Percentiles rank a stretch among this genome's conserved stretches.
phyloP scores from a whole-genome alignment of 2,888 invertebrate genomes.

The Heliconius hortense region DNA sequence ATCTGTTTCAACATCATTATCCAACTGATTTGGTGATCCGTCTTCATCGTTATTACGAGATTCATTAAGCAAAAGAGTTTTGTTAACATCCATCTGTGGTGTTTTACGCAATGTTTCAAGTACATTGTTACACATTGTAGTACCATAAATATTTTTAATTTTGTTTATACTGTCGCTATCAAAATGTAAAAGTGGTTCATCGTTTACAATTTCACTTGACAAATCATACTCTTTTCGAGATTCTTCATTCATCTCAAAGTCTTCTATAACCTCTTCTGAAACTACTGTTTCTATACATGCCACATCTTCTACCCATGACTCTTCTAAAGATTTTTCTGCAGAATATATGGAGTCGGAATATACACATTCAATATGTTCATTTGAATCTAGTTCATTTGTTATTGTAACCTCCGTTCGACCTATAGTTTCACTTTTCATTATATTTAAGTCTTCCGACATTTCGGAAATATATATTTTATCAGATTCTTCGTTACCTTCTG shows the following conservation, averaged over 20 bases:
- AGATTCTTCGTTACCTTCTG: constrained; percentile 60
- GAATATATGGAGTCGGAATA: constrained; percentile 50
- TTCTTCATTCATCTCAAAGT: constrained; percentile 58
- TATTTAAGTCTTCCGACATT: constrained; percentile 54
- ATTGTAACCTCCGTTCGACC: constrained; percentile 44
- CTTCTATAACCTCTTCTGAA: constrained; percentile 70
- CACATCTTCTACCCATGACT: constrained; percentile 73
- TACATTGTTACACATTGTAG: constrained; percentile 61
- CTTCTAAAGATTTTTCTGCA: constrained; percentile 55
- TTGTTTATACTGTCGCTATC: constrained; percentile 55
- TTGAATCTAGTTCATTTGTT: constrained; percentile 40
- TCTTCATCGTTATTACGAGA: constrained; percentile 42
- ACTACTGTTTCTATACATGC: constrained; percentile 75
- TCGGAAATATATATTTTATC: constrained; percentile 65
- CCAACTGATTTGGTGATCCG: not conserved
- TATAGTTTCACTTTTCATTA: constrained; percentile 29
- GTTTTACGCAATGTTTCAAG: constrained; percentile 67
- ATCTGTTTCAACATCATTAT: constrained; percentile 10
- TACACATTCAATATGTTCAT: constrained; percentile 44
- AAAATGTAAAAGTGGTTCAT: constrained; percentile 44
- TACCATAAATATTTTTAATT: constrained; percentile 63
- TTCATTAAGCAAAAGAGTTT: constrained; percentile 56
- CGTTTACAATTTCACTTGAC: constrained; percentile 47
- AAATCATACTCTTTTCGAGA: constrained; percentile 53
- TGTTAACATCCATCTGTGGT: constrained; percentile 69